These are phyloP conservation scores for Liparis tanakae DNA, from an alignment of 2,797 vertebrate species.

Conservation along the genomic window DNA sequence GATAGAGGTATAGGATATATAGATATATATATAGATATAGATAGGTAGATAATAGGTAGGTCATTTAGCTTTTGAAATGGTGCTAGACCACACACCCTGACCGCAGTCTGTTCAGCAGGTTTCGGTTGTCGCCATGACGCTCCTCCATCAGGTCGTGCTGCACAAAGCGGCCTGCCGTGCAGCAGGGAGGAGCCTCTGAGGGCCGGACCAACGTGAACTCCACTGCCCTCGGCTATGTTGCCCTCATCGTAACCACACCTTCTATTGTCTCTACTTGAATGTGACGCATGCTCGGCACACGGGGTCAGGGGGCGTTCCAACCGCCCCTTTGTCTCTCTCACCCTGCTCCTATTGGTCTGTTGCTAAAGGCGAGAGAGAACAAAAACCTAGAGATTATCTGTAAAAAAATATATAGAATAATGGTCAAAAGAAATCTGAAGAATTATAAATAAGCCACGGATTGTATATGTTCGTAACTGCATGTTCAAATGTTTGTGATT, in stretches of 20 bases:
- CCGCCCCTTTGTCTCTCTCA: background rate
- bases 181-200: background rate
- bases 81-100: background rate
- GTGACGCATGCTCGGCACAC: background rate
- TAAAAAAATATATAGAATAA: background rate
- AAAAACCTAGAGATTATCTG: background rate
- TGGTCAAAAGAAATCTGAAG: background rate
- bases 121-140: background rate
- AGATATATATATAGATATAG: too few relatives aligned
- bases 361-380: background rate
- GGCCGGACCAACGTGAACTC: conserved; percentile 20
- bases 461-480: background rate
- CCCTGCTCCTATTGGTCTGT: background rate
- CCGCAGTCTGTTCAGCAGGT: too few relatives aligned
- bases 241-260: conserved; percentile 15
- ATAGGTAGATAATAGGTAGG: too few relatives aligned
- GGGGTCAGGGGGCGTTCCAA: background rate
- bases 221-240: conserved; percentile 25
- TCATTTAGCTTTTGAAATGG: background rate
- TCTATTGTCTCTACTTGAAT: conserved; percentile 16
- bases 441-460: conserved; percentile 6
- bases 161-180: background rate
- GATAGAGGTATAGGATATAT: too few relatives aligned
- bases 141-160: background rate
- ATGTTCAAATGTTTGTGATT: conserved; percentile 15